phyloP scores from a whole-genome alignment of 2,797 vertebrate species.

The Anniella stebbinsi region DNA sequence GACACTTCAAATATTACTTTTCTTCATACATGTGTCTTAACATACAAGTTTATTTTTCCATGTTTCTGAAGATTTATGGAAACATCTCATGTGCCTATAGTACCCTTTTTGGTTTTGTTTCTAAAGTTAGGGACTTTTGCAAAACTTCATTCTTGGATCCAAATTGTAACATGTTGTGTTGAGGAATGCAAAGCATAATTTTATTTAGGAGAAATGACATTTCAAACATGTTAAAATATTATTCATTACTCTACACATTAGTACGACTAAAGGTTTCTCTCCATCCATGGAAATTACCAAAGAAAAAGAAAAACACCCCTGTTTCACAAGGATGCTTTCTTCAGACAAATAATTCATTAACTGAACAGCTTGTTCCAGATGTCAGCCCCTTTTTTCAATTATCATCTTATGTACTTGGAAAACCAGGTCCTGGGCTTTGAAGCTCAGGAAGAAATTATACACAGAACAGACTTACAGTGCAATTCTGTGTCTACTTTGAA shows the following conservation, averaged over 20 bases:
- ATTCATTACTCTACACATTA: not conserved
- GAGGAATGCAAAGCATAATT: not conserved
- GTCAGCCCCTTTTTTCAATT: constrained; percentile 11
- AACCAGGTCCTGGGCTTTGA: constrained; percentile 22
- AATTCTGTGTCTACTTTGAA: not conserved
- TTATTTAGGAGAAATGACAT: not conserved
- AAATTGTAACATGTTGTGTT: not conserved
- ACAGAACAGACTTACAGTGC: constrained; percentile 50
- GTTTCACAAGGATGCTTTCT: not conserved
- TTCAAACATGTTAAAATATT: not conserved
- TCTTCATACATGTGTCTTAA: not conserved
- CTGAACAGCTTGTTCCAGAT: not conserved
- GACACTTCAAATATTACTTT: not conserved
- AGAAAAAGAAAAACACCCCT: not conserved
- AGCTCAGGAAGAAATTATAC: constrained; percentile 46
- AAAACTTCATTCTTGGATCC: not conserved
- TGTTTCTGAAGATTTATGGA: not conserved
- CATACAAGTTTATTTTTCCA: not conserved
- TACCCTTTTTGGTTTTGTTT: not conserved
- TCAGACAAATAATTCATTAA: not conserved
- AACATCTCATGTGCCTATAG: not conserved
- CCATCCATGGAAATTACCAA: not conserved
- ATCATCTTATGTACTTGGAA: not conserved
- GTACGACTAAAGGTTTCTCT: not conserved
- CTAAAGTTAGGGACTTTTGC: not conserved